Percentiles rank a stretch among this genome's conserved stretches.
Conservation (phyloP, 2,888 invertebrate genomes). For the Synanthedon myopaeformis region DNA sequence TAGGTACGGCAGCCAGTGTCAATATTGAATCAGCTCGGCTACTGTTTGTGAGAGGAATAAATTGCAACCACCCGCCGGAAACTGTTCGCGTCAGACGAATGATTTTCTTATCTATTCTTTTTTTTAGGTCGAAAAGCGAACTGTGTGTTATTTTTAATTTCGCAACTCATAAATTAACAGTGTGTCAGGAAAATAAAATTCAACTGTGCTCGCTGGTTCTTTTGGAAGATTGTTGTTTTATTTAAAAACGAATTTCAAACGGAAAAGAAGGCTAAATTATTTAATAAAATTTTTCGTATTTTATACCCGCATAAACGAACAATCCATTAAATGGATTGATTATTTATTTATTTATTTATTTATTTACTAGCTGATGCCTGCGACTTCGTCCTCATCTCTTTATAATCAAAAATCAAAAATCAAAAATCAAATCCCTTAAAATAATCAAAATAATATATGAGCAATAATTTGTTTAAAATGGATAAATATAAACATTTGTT, state of each 20-base stretch:
- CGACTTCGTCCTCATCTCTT: no score
- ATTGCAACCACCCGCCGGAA: conserved; percentile 46
- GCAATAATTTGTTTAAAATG: no score
- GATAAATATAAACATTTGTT: no score
- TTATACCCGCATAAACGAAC: no score
- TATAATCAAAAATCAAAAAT: no score
- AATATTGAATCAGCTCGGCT: conserved; percentile 59
- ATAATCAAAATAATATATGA: no score
- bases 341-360: no score
- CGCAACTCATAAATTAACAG: conserved; percentile 7
- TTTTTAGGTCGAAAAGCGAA: conserved; percentile 18
- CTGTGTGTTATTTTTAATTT: conserved; percentile 16
- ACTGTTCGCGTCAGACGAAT: conserved; percentile 41
- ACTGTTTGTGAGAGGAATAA: conserved; percentile 61
- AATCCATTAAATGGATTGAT: no score
- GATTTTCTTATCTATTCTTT: conserved; percentile 38
- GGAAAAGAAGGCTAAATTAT: neutral
- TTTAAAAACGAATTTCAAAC: neutral
- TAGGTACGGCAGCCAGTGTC: conserved; percentile 47
- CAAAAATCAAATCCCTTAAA: no score
- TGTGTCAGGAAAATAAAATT: conserved; percentile 3
- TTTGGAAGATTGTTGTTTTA: neutral
- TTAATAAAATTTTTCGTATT: no score
- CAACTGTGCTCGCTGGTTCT: no score
- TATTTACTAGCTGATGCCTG: no score